Evolutionary conservation across 2,888 invertebrate species (phyloP), one percentile per base, ranked within the genome.

Genomic region (Dichetophora obliterata): DNA sequence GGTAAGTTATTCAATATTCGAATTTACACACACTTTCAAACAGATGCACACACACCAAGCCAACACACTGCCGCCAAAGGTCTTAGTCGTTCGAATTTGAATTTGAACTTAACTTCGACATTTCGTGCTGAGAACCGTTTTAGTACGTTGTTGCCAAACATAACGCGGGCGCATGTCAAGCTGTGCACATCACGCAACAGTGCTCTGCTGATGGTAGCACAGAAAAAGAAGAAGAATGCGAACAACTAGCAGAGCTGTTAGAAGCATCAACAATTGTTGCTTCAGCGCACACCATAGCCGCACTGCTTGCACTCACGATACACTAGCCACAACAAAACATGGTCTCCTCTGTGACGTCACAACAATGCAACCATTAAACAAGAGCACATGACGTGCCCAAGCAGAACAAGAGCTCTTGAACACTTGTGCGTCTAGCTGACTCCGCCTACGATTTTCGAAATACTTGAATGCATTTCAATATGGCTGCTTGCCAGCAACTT

Each of bases 391-490:
- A 14, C 14, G 11, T 43, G 22, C 24, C 19, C 2, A 9, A 48
- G 2, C 11, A 22, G 14, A 27, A 9, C 11, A 37, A 27, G 11
- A 63, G 63, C 31, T n/a, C 22, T 65, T 31, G 9, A 6, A 76
- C 73, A 68, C 73, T 72, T 80, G 85, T 79, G 77, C 76, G 31
- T 81, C 16, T 8, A n/a, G 61, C 69, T 81, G 83, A 82, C 87
- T 86, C 88, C 89, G 86, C 89, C 89, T 81, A 84, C 86, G 72
- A 73, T 79, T 83, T 87, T 87, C 85, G 87, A 86, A 88, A 87
- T 87, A 88, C 85, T 86, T 86, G 84, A 88, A 80, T 88, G 86
- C 86, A 84, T 87, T 88, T 86, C 88, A 88, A 88, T 84, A 88
- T 88, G 88, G 74, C 74, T 65, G 74, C 74, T 52, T 5, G 6